Percentiles rank a stretch among this genome's conserved stretches.
Conservation (phyloP, 2,113 vertebrate genomes). For the Pseudorhombus dupliciocellatus region DNA sequence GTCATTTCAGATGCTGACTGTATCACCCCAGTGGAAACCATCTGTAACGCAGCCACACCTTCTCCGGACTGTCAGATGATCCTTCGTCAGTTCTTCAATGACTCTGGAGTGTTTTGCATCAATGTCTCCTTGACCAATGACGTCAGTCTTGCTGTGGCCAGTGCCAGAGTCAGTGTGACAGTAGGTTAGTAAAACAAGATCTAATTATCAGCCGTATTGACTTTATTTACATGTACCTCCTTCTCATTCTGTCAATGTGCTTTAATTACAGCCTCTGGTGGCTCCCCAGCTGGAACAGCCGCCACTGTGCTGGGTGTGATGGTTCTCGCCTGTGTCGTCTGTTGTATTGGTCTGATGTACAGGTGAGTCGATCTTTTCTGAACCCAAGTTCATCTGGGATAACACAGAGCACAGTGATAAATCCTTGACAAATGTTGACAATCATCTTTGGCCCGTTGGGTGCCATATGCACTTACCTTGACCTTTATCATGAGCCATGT, state of each 20-base stretch:
- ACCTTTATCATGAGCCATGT: neutral
- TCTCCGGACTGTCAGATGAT: slow-evolving; percentile 88
- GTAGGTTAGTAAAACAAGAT: slow-evolving; percentile 68
- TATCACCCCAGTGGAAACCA: slow-evolving; percentile 78
- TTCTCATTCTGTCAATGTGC: slow-evolving; percentile 12
- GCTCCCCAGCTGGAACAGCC: slow-evolving; percentile 71
- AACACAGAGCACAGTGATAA: too few species aligned
- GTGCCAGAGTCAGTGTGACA: slow-evolving; percentile 85
- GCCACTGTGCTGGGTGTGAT: slow-evolving; percentile 81
- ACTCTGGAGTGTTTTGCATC: slow-evolving; percentile 90
- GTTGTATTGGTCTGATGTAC: slow-evolving; percentile 83
- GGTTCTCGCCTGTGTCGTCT: slow-evolving; percentile 79
- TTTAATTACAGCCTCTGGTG: slow-evolving; percentile 68
- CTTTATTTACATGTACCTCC: neutral
- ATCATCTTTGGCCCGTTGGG: neutral
- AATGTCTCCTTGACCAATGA: slow-evolving; percentile 91
- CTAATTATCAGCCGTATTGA: neutral
- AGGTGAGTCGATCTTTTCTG: slow-evolving; percentile 76
- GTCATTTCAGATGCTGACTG: slow-evolving; percentile 90
- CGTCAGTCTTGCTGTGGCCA: slow-evolving; percentile 88
- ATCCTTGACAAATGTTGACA: neutral
- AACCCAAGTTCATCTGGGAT: neutral
- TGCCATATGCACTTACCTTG: neutral
- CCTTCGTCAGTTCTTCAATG: slow-evolving; percentile 88
- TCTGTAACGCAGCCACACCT: slow-evolving; percentile 84